These are phyloP conservation scores for Polymixis lichenea DNA, from an alignment of 2,888 invertebrate genomes.

Conservation along the genomic window DNA sequence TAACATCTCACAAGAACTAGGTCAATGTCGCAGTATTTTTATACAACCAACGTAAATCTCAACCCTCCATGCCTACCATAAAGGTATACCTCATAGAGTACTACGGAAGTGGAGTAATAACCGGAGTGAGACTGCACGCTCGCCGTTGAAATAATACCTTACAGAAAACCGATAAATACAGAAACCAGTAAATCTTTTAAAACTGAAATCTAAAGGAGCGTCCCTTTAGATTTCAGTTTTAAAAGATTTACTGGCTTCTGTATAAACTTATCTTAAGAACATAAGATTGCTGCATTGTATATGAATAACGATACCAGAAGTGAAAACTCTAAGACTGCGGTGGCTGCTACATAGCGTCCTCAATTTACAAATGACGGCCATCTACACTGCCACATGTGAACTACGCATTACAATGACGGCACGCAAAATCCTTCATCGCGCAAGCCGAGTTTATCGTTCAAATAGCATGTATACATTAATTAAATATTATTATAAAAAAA, in stretches of 20 bases:
- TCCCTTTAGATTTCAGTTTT: no score
- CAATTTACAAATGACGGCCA: no score
- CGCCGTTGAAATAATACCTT: background rate
- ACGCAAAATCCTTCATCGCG: no score
- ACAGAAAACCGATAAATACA: background rate
- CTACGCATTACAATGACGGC: no score
- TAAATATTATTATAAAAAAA: no score
- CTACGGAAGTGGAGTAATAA: conserved; percentile 18
- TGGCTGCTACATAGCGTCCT: no score
- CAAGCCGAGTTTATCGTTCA: no score
- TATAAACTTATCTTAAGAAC: background rate
- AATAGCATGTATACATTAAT: no score
- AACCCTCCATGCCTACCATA: conserved; percentile 34
- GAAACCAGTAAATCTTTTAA: no score
- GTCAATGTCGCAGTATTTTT: conserved; percentile 55
- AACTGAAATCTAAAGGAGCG: background rate
- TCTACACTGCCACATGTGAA: no score
- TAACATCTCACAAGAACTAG: conserved; percentile 34
- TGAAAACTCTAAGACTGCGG: no score
- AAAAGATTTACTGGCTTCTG: no score
- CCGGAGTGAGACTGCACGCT: background rate
- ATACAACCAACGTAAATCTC: conserved; percentile 54
- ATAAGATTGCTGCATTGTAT: background rate
- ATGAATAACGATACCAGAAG: background rate
- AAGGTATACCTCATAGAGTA: conserved; percentile 21